These are phyloP conservation scores for Morus bassanus DNA, from an alignment of 2,797 vertebrate genomes.

Conservation along the genomic window DNA sequence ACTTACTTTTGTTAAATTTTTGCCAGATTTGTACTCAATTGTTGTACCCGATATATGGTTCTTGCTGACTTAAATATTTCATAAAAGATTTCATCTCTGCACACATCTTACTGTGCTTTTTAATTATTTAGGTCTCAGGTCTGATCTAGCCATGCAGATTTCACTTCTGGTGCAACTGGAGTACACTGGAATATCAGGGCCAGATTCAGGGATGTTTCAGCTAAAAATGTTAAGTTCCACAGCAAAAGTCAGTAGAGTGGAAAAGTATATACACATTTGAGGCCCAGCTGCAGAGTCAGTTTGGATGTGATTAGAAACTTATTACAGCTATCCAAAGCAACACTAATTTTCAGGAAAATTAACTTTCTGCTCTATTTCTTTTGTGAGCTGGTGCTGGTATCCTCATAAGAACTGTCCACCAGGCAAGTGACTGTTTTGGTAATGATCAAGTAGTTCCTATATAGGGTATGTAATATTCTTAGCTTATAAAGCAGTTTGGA, in stretches of 20 bases:
- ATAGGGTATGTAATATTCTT: neutral
- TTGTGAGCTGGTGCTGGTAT: neutral
- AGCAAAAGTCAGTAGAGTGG: neutral
- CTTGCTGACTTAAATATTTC: neutral
- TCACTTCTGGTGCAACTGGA: neutral
- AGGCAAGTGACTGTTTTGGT: neutral
- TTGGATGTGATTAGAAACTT: conserved; percentile 20
- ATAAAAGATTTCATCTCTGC: neutral
- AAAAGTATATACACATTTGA: neutral
- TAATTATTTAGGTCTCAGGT: neutral
- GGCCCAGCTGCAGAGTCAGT: neutral
- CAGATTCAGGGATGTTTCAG: neutral
- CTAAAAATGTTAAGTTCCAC: neutral
- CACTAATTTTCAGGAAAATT: conserved; percentile 43
- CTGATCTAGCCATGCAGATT: neutral
- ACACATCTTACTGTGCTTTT: neutral
- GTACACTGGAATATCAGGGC: neutral
- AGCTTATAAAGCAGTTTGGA: neutral
- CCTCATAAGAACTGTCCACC: neutral
- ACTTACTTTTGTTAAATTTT: neutral
- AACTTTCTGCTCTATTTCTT: conserved; percentile 23
- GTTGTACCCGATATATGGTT: neutral
- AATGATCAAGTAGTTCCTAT: neutral
- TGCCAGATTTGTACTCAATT: neutral
- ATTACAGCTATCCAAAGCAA: conserved; percentile 2